Evolutionary conservation across 2,797 vertebrate genomes (phyloP).

Genomic region (Scomberomorus guttatus): DNA sequence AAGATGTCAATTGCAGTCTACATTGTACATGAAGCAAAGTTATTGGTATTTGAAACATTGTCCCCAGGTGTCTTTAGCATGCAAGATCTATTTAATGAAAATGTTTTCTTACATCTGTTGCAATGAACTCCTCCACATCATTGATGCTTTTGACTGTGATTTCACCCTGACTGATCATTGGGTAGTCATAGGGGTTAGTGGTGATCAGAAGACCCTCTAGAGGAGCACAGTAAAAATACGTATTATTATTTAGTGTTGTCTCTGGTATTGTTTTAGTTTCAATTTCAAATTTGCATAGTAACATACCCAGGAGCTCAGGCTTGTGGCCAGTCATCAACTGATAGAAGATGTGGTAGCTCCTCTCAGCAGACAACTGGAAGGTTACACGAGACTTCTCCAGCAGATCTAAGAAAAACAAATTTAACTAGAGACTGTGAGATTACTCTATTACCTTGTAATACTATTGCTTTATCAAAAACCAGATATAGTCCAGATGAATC

Average conservation of each 20-base stretch:
- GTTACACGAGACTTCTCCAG: conserved; percentile 92
- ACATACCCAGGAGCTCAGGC: conserved; percentile 85
- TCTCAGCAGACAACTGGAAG: conserved; percentile 91
- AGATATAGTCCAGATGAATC: background rate
- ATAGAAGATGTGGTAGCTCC: conserved; percentile 93
- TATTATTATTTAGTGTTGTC: background rate
- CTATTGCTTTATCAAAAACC: background rate
- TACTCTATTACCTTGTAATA: too few species aligned
- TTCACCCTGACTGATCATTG: conserved; percentile 91
- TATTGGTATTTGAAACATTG: background rate
- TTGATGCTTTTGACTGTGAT: conserved; percentile 91
- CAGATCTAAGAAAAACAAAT: conserved; percentile 81
- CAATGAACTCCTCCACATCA: conserved; percentile 90
- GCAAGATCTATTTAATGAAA: background rate
- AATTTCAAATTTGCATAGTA: background rate
- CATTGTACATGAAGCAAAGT: background rate
- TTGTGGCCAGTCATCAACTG: conserved; percentile 92
- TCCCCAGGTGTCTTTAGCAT: background rate
- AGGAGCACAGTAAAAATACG: conserved; percentile 3
- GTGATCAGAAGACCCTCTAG: conserved; percentile 91
- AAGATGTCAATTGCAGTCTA: conserved; percentile 56
- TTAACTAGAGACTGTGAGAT: too few species aligned
- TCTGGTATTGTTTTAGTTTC: too few species aligned
- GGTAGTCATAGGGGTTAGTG: conserved; percentile 92
- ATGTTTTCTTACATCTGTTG: conserved; percentile 88